phyloP scores from a whole-genome alignment of 2,797 vertebrate species.

The Chaenodraco wilsoni region DNA sequence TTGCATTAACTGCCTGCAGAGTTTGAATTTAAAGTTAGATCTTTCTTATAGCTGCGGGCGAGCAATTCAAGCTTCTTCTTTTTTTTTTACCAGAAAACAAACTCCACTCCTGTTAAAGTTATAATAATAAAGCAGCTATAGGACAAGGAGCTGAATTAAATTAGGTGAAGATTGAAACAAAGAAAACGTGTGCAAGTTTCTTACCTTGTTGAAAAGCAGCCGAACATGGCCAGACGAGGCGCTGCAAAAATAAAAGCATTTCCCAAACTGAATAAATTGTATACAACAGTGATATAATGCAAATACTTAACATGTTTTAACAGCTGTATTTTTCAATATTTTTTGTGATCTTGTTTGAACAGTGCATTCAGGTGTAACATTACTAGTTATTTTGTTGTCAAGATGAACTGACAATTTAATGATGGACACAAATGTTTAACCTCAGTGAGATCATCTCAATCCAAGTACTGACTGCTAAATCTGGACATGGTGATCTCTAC shows the following conservation, averaged over 20 bases:
- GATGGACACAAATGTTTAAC: neutral
- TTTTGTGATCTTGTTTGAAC: neutral
- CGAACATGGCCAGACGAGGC: conserved; percentile 76
- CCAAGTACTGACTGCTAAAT: neutral
- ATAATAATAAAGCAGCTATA: neutral
- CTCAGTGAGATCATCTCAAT: neutral
- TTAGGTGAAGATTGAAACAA: neutral
- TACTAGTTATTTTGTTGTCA: neutral
- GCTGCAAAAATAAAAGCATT: conserved; percentile 69
- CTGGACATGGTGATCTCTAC: neutral
- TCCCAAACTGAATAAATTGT: neutral
- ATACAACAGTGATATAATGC: neutral
- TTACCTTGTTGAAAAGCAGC: conserved; percentile 82
- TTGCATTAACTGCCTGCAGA: neutral
- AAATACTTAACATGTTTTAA: neutral
- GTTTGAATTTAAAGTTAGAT: neutral
- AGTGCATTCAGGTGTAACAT: neutral
- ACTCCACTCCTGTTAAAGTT: neutral
- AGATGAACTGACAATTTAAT: neutral
- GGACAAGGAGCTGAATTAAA: neutral
- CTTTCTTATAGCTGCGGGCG: fast-evolving
- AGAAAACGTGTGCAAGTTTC: conserved; percentile 27
- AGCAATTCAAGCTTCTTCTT: neutral
- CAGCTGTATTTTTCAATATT: neutral
- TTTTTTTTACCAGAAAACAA: neutral